A percentile compares a stretch with the other conserved stretches of the same genome.
Conservation (phyloP, 2,888 invertebrate genomes). For the Melanostoma mellinum region DNA sequence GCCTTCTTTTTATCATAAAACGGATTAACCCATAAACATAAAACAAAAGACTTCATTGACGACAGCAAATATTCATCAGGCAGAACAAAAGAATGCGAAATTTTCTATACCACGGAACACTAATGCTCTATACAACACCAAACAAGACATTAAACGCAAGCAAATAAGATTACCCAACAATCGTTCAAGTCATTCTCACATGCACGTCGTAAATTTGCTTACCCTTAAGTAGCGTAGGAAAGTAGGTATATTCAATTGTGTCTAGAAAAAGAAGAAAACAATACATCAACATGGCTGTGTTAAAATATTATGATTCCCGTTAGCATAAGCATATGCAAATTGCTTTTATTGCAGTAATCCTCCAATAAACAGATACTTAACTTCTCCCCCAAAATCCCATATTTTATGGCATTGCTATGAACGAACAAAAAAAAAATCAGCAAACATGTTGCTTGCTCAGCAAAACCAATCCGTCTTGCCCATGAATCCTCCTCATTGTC, state of each 20-base stretch:
- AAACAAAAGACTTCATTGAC: too few species aligned
- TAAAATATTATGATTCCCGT: constrained; percentile 32
- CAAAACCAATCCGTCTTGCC: constrained; percentile 16
- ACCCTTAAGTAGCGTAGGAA: constrained; percentile 11
- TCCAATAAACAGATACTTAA: constrained; percentile 26
- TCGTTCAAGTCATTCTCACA: constrained; percentile 16
- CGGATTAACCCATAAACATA: too few species aligned
- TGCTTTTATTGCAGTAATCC: constrained; percentile 18
- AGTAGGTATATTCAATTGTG: background rate
- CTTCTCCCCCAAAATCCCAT: constrained; percentile 8
- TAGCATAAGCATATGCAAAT: constrained; percentile 47
- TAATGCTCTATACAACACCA: too few species aligned
- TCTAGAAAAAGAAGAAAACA: background rate
- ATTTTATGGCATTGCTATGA: constrained; percentile 32
- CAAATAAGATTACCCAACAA: background rate
- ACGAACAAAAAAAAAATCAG: background rate
- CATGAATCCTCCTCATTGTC: constrained; percentile 35
- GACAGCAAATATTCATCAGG: too few species aligned
- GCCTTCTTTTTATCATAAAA: too few species aligned
- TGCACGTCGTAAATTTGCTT: constrained; percentile 19
- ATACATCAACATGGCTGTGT: constrained; percentile 33
- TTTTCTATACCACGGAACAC: too few species aligned
- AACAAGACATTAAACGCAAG: background rate
- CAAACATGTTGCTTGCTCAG: constrained; percentile 36
- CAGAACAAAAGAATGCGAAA: too few species aligned